Evolutionary conservation across 2,888 invertebrate species (phyloP).

Genomic region (Dicroscelio sp.): DNA sequence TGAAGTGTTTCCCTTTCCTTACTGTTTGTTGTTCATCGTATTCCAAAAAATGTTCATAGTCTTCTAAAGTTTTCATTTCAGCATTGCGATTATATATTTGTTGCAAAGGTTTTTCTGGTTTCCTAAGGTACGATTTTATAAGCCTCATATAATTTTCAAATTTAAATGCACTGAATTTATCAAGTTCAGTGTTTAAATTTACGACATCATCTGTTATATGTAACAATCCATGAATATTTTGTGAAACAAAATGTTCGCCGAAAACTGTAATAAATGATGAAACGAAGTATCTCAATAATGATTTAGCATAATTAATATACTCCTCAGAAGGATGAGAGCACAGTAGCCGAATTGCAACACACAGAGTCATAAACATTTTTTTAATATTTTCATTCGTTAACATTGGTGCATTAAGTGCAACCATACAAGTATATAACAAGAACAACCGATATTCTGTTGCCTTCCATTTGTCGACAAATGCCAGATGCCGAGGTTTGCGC

Average conservation of each 20-base stretch:
- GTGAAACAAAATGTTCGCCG: constrained; percentile 41
- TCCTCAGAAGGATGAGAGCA: neutral
- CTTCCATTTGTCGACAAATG: constrained; percentile 41
- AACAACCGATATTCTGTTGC: constrained; percentile 68
- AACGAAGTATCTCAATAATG: constrained; percentile 35
- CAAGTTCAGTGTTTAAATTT: constrained; percentile 10
- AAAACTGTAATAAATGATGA: constrained; percentile 9
- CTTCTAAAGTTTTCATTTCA: neutral
- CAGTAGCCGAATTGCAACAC: neutral
- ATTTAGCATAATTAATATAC: constrained; percentile 38
- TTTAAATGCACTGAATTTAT: constrained; percentile 54
- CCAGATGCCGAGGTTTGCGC: neutral
- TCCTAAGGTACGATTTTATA: constrained; percentile 38
- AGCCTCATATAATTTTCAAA: constrained; percentile 61
- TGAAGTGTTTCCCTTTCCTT: neutral
- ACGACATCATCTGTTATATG: constrained; percentile 48
- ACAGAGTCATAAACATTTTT: neutral
- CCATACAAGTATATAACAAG: constrained; percentile 52
- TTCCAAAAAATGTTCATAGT: neutral
- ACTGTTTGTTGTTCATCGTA: neutral
- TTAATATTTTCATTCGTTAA: neutral
- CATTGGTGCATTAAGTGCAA: neutral
- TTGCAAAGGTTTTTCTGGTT: constrained; percentile 30
- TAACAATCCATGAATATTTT: constrained; percentile 50
- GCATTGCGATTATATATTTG: constrained; percentile 30